Evolutionary conservation across 2,797 vertebrate genomes (phyloP).

Genomic region (Phylloscopus collybita): DNA sequence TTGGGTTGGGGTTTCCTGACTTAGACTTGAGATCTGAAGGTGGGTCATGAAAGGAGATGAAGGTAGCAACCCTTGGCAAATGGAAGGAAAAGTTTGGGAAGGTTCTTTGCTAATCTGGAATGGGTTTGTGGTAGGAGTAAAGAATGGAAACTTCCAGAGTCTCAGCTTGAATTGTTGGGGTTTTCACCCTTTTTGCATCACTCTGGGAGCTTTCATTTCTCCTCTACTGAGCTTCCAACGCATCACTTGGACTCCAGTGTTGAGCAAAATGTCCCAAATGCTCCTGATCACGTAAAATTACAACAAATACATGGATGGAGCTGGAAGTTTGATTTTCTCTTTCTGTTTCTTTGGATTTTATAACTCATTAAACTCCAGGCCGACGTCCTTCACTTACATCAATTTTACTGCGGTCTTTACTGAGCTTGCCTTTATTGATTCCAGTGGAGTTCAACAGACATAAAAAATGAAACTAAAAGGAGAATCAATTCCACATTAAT

Average conservation of each 20-base stretch:
- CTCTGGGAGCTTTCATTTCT: neutral
- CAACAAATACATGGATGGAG: neutral
- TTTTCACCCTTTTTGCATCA: neutral
- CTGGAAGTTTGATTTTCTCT: neutral
- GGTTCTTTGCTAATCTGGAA: neutral
- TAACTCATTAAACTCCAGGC: neutral
- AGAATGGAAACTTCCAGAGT: neutral
- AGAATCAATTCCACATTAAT: conserved; percentile 50
- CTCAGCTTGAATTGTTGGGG: neutral
- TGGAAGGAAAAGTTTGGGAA: neutral
- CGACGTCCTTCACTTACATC: neutral
- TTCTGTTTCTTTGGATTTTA: neutral
- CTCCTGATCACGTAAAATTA: neutral
- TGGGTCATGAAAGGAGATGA: neutral
- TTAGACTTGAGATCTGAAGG: neutral
- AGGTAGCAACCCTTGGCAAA: neutral
- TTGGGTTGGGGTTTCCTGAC: neutral
- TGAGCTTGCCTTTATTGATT: conserved; percentile 34
- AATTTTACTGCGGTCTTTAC: neutral
- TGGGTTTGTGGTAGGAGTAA: neutral
- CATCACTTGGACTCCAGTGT: neutral
- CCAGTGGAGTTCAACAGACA: neutral
- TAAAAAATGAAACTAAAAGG: conserved; percentile 19
- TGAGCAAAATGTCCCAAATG: neutral
- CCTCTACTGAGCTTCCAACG: neutral